A percentile compares a stretch with the other conserved stretches of the same genome.
These are phyloP conservation scores for Litocranius walleri DNA, from an alignment of 2,113 vertebrate genomes.

Conservation along the genomic window DNA sequence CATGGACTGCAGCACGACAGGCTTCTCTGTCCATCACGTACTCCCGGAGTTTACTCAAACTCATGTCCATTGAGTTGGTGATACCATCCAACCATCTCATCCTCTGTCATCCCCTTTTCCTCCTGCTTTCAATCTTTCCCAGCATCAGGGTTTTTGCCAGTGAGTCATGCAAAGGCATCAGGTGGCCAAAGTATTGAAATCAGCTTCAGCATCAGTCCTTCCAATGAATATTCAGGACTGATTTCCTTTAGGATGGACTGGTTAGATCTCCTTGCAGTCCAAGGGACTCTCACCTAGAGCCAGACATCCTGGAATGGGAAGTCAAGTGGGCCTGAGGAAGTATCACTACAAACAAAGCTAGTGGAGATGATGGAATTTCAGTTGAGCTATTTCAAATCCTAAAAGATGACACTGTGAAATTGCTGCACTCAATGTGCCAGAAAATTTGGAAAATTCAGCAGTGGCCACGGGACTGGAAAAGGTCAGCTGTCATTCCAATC, in stretches of 20 bases:
- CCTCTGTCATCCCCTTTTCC: neutral
- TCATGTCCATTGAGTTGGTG: neutral
- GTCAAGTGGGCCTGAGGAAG: neutral
- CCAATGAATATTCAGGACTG: neutral
- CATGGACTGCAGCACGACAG: neutral
- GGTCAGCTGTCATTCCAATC: neutral
- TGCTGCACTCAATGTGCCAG: neutral
- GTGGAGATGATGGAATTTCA: neutral
- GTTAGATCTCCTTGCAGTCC: neutral
- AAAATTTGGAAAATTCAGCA: neutral
- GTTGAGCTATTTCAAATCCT: neutral
- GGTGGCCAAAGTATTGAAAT: neutral
- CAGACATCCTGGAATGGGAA: neutral
- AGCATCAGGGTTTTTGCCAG: neutral
- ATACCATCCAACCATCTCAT: neutral
- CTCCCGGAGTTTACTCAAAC: neutral
- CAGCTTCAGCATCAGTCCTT: neutral
- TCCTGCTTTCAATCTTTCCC: neutral
- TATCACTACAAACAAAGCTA: neutral
- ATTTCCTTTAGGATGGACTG: neutral
- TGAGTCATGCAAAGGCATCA: neutral
- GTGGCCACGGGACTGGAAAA: neutral
- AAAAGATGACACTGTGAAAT: neutral
- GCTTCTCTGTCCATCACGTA: neutral
- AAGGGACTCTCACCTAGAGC: neutral